These are phyloP conservation scores for Cephus sareptanus DNA, from an alignment of 2,888 invertebrate species.

Conservation along the genomic window DNA sequence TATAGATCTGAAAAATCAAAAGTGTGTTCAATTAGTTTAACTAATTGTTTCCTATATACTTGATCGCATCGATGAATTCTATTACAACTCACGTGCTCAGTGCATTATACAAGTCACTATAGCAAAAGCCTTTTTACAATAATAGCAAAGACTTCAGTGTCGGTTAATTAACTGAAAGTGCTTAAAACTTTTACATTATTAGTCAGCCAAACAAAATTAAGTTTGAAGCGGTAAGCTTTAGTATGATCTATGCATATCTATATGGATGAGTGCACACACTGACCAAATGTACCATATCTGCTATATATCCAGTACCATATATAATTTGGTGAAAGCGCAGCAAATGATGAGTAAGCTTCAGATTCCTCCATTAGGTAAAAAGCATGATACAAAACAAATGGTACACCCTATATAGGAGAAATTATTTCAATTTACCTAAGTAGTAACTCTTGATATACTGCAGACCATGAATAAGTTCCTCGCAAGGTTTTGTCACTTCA, in stretches of 20 bases:
- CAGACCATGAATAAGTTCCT: slow-evolving; percentile 59
- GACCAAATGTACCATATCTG: no score
- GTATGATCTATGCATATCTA: not conserved
- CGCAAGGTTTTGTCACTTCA: slow-evolving; percentile 57
- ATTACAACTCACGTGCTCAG: not conserved
- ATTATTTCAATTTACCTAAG: slow-evolving; percentile 60
- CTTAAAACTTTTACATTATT: not conserved
- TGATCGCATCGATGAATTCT: not conserved
- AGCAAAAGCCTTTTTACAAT: not conserved
- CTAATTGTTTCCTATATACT: not conserved
- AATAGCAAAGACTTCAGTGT: not conserved
- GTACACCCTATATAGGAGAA: not conserved
- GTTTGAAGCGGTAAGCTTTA: not conserved
- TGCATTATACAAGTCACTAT: not conserved
- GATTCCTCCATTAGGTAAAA: not conserved
- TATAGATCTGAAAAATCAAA: not conserved
- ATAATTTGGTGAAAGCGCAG: no score
- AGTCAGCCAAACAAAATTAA: not conserved
- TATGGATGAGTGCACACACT: not conserved
- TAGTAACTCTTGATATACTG: slow-evolving; percentile 63
- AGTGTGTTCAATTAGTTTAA: not conserved
- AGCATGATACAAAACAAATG: not conserved
- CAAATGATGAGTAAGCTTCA: no score
- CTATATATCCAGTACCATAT: no score
- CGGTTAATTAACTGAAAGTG: not conserved